phyloP scores from a whole-genome alignment of 1,140 invertebrate genomes.

The Diachasmimorpha longicaudata region DNA sequence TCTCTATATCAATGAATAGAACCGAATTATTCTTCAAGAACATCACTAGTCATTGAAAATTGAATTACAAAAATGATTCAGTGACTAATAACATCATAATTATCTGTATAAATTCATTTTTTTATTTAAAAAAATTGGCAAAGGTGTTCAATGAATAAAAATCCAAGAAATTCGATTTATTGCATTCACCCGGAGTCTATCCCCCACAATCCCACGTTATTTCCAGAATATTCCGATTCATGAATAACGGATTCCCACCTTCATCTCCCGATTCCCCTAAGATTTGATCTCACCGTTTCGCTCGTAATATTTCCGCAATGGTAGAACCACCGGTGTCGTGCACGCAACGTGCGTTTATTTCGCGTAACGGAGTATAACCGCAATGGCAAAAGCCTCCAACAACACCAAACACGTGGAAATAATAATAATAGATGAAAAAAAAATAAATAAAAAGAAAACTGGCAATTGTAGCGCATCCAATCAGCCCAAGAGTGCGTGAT shows the following conservation, averaged over 20 bases:
- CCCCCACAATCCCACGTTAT: too few species aligned
- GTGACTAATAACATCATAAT: too few species aligned
- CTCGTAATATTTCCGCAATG: slow-evolving; percentile 2
- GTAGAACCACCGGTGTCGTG: neutral
- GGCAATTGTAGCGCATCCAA: neutral
- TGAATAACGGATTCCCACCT: neutral
- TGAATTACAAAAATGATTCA: too few species aligned
- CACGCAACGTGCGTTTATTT: slow-evolving; percentile 14
- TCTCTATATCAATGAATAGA: too few species aligned
- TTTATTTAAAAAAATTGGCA: too few species aligned
- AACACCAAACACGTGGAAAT: neutral
- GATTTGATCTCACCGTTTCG: neutral
- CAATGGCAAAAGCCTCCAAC: neutral
- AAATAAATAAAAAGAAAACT: neutral
- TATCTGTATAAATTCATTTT: too few species aligned
- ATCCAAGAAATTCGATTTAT: neutral
- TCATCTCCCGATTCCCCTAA: neutral
- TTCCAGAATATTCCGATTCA: neutral
- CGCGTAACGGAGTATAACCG: neutral
- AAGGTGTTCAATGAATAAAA: too few species aligned
- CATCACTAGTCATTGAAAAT: too few species aligned
- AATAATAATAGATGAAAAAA: neutral
- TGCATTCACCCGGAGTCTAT: neutral
- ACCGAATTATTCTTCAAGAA: too few species aligned
- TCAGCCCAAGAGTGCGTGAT: neutral